Percentiles rank a stretch among this genome's conserved stretches.
These are phyloP conservation scores for Corydoras sp. DNA, from an alignment of 2,113 vertebrate genomes.

Conservation along the genomic window DNA sequence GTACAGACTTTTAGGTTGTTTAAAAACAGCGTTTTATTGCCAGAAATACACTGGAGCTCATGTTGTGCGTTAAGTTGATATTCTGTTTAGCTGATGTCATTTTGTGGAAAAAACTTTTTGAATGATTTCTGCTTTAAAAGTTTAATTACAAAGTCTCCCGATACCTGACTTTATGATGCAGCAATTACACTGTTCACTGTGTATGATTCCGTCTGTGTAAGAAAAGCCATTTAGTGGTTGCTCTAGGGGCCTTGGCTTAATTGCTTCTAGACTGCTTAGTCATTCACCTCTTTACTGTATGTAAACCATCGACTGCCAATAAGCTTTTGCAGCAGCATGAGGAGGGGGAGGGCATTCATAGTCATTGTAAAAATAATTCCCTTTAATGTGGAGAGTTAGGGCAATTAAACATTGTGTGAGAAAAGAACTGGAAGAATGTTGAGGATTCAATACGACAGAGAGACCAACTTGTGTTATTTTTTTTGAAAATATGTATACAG, in stretches of 20 bases:
- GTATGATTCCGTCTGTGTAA: background rate
- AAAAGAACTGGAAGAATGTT: no score
- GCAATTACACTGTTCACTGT: slow-evolving; percentile 2
- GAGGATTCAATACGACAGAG: background rate
- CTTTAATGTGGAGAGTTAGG: background rate
- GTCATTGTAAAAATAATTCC: background rate
- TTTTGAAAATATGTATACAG: background rate
- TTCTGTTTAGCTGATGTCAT: background rate
- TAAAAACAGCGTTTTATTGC: no score
- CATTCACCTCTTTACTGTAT: slow-evolving; percentile 22
- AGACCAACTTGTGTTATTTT: background rate
- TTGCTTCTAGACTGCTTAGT: slow-evolving; percentile 34
- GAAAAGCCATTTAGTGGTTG: slow-evolving; percentile 7
- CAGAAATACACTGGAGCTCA: no score
- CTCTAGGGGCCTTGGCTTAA: slow-evolving; percentile 15
- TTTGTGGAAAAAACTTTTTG: background rate
- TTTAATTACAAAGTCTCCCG: slow-evolving; percentile 17
- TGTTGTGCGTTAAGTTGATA: no score
- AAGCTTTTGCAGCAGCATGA: slow-evolving; percentile 5
- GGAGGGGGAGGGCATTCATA: slow-evolving; percentile 7
- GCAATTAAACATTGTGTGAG: background rate
- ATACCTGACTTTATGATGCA: background rate
- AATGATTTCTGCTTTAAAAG: background rate
- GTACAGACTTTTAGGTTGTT: no score
- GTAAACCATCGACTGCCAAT: slow-evolving; percentile 7